A percentile compares a stretch with the other conserved stretches of the same genome.
Evolutionary conservation across 2,888 invertebrate genomes (phyloP).

Genomic region (Rotaria magnacalcarata): DNA sequence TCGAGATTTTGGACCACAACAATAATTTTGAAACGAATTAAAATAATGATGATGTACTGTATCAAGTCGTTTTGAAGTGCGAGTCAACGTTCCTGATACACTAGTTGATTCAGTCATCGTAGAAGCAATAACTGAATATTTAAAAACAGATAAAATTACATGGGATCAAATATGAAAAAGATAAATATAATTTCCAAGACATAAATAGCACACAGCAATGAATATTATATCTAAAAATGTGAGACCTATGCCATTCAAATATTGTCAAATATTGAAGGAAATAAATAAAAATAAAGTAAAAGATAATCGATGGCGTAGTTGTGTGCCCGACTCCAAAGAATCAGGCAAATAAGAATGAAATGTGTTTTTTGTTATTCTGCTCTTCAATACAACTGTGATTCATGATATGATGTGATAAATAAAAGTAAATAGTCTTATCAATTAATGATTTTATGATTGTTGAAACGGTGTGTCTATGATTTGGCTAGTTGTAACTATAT

Average conservation of each 20-base stretch:
- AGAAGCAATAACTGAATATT: not conserved
- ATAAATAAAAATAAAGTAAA: not conserved
- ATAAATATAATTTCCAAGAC: too few species aligned
- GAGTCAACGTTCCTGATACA: not conserved
- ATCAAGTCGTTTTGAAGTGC: not conserved
- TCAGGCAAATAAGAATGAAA: too few species aligned
- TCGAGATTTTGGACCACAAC: not conserved
- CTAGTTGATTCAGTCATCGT: not conserved
- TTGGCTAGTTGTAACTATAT: too few species aligned
- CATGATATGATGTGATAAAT: too few species aligned
- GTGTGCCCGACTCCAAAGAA: too few species aligned
- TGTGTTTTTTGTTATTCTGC: not conserved
- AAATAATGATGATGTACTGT: not conserved
- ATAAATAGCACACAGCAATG: not conserved
- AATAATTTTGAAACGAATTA: slow-evolving; percentile 24
- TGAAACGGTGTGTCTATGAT: too few species aligned
- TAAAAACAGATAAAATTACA: not conserved
- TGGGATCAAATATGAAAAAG: not conserved
- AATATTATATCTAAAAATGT: not conserved
- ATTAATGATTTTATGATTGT: too few species aligned
- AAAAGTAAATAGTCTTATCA: too few species aligned
- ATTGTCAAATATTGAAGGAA: not conserved
- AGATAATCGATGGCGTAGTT: not conserved
- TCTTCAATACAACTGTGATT: not conserved
- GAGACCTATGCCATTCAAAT: not conserved